Base-by-base conservation (phyloP, 2,113 vertebrate species). In the Malurus alboscapulatus region DNA sequence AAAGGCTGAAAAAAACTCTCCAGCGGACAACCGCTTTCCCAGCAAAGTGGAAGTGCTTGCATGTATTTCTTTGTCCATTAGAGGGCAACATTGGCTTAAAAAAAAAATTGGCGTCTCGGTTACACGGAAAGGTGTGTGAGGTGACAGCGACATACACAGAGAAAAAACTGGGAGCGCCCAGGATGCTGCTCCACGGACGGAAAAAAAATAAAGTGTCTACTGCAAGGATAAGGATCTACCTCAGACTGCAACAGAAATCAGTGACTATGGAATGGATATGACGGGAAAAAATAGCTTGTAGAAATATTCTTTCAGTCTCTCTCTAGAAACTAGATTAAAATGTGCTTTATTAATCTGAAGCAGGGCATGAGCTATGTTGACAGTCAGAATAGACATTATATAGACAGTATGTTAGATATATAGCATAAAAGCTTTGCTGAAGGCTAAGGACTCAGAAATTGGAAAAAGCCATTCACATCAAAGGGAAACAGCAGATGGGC, bases 21-120 rank as follows among this genome's bases (percentile, higher is more conserved):
- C 29, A 18, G 17, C 21, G 61, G 36, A 29, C 14, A 5, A 5
- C 6, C 30, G 32, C 12, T 45, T 59, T 44, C 24, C 27, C 17
- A 8, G 14, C 45, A 54, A 69, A 36, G 32, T n/a, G 10, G 48
- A 87, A 12, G 3, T 26, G 18, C 18, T 61, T 88, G 62, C 48
- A 81, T 38, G 8, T 11, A 48, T 80, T 32, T 63, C 5, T 18
- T 71, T 81, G 36, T 53, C 67, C 96, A 55, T 95, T 94, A 92
- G 96, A 94, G 85, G 93, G 91, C 78, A 91, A 80, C 48, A 16
- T 90, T 74, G 73, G 40, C 61, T 83, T 65, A 79, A 65, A 62
- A 54, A 42, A 29, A 42, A 29, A 47, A 61, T 42, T 7, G 34
- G 29, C 63, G 30, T 50, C 16, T 32, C 1, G 0, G 6, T 58